Evolutionary conservation across 2,113 vertebrate genomes (phyloP).

Genomic region (Mirza zaza): DNA sequence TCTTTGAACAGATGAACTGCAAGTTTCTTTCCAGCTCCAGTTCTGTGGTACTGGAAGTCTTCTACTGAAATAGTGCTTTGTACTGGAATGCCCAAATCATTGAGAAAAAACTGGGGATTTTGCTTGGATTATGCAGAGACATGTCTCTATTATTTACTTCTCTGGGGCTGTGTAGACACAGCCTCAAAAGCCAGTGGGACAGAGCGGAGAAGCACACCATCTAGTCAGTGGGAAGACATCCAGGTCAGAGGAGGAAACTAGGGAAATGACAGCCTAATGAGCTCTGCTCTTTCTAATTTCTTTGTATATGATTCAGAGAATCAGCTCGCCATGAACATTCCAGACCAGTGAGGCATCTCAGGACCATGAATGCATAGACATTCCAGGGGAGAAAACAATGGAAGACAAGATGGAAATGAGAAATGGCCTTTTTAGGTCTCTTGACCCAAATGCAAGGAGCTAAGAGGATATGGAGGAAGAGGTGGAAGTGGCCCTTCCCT

Average conservation of each 20-base stretch:
- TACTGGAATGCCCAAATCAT: background rate
- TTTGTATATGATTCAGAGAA: conserved; percentile 76
- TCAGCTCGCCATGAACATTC: conserved; percentile 68
- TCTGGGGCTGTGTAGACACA: background rate
- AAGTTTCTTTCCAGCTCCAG: background rate
- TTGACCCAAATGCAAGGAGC: conserved; percentile 71
- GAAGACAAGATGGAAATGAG: conserved; percentile 76
- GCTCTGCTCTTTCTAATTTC: conserved; percentile 62
- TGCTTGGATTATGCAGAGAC: conserved; percentile 23
- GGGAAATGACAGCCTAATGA: conserved; percentile 75
- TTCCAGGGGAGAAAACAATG: conserved; percentile 79
- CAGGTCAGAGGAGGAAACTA: conserved; percentile 63
- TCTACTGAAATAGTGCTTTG: background rate
- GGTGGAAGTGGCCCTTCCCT: conserved; percentile 76
- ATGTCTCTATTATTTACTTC: conserved; percentile 21
- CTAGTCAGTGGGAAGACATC: conserved; percentile 44
- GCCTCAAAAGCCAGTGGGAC: background rate
- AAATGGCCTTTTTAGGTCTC: conserved; percentile 76
- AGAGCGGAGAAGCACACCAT: background rate
- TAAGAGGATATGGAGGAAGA: conserved; percentile 79
- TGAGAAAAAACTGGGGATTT: conserved; percentile 40
- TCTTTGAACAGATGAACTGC: conserved; percentile 26
- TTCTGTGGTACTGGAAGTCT: background rate
- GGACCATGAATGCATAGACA: conserved; percentile 63
- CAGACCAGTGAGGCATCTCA: conserved; percentile 69